These are phyloP conservation scores for Eulemur mongoz DNA, from an alignment of 2,797 vertebrate genomes.

Conservation along the genomic window DNA sequence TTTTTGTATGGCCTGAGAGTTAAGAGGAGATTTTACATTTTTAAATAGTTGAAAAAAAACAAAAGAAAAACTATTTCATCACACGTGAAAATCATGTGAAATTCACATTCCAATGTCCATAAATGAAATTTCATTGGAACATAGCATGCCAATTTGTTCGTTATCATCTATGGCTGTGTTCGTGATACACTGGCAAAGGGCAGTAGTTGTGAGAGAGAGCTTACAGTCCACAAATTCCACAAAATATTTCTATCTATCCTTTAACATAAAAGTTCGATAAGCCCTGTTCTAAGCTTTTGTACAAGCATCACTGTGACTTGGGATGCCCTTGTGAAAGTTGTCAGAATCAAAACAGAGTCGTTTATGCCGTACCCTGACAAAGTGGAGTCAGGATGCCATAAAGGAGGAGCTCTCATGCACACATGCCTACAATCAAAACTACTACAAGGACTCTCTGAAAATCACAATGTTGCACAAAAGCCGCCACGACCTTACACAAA, in stretches of 20 bases:
- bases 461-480: neutral
- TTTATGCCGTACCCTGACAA: neutral
- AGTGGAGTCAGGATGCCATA: neutral
- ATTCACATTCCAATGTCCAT: conserved; percentile 4
- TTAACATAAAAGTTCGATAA: neutral
- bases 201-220: neutral
- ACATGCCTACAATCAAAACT: neutral
- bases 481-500: neutral
- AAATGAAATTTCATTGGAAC: conserved; percentile 31
- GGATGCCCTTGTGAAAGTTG: neutral
- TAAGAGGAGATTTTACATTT: conserved; percentile 13
- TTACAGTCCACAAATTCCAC: neutral
- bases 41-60: neutral
- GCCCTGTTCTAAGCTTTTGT: neutral
- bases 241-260: neutral
- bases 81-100: neutral
- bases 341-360: neutral
- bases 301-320: neutral
- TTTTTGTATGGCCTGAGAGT: neutral
- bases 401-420: neutral
- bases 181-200: neutral
- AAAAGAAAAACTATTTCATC: neutral
- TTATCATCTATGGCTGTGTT: neutral
- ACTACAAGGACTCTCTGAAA: neutral
- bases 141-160: neutral